Evolutionary conservation across 2,888 invertebrate genomes (phyloP), one percentile per base, ranked within the genome.

Genomic region (Acleris emargana): DNA sequence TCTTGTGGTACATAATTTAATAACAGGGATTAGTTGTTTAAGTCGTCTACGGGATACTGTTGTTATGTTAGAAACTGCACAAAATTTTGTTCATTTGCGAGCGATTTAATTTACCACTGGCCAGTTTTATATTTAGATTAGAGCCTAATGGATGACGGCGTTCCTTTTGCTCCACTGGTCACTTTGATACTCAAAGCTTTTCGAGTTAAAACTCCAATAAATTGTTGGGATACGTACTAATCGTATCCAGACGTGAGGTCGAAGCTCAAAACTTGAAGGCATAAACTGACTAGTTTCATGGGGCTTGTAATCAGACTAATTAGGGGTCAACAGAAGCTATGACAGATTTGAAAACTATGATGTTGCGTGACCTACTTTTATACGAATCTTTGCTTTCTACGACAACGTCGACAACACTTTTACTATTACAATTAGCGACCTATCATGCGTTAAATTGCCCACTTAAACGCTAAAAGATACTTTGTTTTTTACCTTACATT

Each of bases 371-470:
- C 45, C 18, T 38, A 42, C 25, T 16, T 55, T 20, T 43, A 32
- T 50, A 45, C 45, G 1, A 22, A 59, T 55, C 38, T 32, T 32
- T 13, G 38, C 38, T 38, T 38, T 38, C 38, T 38, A 38, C 32
- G 13, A 38, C 32, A 32, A 11, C 38, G 9, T 50, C 38, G 38
- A 38, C 38, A 38, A 13, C 38, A 38, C 55, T 55, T 64, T 66
- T 55, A 47, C 59, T 17, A 57, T 13, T 32, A 20, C 53, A 47
- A 54, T 64, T 57, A 51, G 57, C 43, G 38, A 18, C 57, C n/a
- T 61, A 57, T 61, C 55, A 61, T 45, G 66, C 66, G 60, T 61
- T 57, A 66, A 66, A 66, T 66, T 57, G 17, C 20, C 50, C 51
- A 47, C 52, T 66, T 51, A 51, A 22, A 54, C 18, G 18, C 28